These are phyloP conservation scores for Coranthus polyacanthus DNA, from an alignment of 2,797 vertebrate species.

Conservation along the genomic window DNA sequence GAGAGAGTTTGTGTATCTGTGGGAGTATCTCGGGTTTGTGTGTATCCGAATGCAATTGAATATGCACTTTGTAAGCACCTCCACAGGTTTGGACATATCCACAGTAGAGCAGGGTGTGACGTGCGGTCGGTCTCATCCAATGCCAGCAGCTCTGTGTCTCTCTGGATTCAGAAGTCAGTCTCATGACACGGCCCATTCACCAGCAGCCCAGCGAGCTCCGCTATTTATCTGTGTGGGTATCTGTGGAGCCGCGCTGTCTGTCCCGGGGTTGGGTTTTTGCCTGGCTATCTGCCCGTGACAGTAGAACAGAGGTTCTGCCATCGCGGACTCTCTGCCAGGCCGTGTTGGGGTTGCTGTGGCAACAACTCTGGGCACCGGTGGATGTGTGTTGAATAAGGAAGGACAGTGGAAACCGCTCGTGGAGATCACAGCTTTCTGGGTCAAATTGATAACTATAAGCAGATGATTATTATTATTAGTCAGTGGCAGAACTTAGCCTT, in stretches of 20 bases:
- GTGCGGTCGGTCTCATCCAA: conserved; percentile 48
- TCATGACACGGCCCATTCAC: conserved; percentile 67
- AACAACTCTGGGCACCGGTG: conserved; percentile 50
- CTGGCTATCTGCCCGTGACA: conserved; percentile 53
- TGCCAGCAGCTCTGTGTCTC: conserved; percentile 48
- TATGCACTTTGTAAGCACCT: conserved; percentile 60
- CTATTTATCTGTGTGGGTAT: conserved; percentile 63
- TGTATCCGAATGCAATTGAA: conserved; percentile 38
- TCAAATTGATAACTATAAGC: too few species aligned
- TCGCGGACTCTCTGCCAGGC: conserved; percentile 48
- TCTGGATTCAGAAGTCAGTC: conserved; percentile 60
- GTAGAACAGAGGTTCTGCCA: conserved; percentile 16
- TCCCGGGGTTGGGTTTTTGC: conserved; percentile 42
- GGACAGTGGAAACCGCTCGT: conserved; percentile 25
- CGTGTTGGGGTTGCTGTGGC: conserved; percentile 70
- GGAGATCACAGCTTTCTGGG: background rate
- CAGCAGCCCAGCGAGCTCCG: conserved; percentile 60
- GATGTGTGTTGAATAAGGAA: conserved; percentile 47
- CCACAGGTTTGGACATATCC: conserved; percentile 49
- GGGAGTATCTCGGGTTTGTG: conserved; percentile 30
- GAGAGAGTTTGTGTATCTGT: conserved; percentile 26
- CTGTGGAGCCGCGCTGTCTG: conserved; percentile 62
- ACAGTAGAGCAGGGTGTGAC: conserved; percentile 30
- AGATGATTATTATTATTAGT: too few species aligned
- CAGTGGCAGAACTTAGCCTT: too few species aligned